phyloP scores from a whole-genome alignment of 1,140 invertebrate species.

The Gyrodactylus salaris region DNA sequence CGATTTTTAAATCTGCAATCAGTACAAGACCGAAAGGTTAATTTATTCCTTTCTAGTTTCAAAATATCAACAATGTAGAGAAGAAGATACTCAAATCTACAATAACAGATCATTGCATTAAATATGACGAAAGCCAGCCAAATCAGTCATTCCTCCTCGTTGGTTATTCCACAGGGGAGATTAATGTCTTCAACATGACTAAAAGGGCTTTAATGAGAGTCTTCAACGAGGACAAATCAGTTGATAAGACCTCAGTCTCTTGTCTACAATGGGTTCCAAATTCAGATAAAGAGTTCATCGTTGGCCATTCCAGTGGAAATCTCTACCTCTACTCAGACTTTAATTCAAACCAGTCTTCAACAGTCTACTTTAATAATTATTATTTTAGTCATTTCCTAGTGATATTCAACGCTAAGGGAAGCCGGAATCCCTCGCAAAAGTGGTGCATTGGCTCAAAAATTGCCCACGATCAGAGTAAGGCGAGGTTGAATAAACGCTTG shows the following conservation, averaged over 20 bases:
- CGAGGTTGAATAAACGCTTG: not conserved
- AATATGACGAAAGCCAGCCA: not conserved
- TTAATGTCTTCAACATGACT: not conserved
- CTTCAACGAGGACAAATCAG: constrained; percentile 37
- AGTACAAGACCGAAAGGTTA: too few relatives aligned
- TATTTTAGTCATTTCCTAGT: not conserved
- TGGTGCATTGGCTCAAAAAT: not conserved
- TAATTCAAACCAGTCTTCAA: not conserved
- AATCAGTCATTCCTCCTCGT: not conserved
- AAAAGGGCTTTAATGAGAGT: not conserved
- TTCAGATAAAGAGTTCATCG: constrained; percentile 58
- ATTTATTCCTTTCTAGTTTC: not conserved
- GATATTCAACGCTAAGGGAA: not conserved
- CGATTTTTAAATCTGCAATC: too few relatives aligned
- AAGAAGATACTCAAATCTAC: not conserved
- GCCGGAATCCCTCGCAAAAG: not conserved
- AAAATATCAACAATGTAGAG: not conserved
- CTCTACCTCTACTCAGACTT: constrained; percentile 79
- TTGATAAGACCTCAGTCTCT: constrained; percentile 92
- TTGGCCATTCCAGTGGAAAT: constrained; percentile 72
- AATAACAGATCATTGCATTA: not conserved
- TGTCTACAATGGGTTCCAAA: constrained; percentile 84
- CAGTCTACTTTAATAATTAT: not conserved
- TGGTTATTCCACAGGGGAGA: not conserved
- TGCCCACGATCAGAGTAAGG: not conserved